These are phyloP conservation scores for Egretta garzetta DNA, from an alignment of 2,113 vertebrate genomes.

Conservation along the genomic window DNA sequence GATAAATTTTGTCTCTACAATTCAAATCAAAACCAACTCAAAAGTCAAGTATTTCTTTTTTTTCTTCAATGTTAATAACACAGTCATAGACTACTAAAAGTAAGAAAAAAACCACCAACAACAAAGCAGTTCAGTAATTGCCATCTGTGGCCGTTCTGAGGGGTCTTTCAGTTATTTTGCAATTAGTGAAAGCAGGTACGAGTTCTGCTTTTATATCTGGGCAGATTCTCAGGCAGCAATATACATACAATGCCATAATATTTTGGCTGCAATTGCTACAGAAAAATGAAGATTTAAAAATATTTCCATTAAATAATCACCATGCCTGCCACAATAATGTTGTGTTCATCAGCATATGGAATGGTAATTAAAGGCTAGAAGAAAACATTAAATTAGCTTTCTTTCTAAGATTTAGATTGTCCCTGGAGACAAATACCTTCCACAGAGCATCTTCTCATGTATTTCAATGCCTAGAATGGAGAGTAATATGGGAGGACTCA, in stretches of 20 bases:
- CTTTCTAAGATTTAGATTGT: background rate
- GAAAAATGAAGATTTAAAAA: background rate
- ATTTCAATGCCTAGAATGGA: background rate
- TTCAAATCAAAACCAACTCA: background rate
- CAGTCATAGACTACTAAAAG: background rate
- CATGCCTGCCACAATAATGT: background rate
- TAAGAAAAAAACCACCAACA: background rate
- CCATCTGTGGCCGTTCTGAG: background rate
- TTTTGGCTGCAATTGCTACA: background rate
- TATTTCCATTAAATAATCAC: background rate
- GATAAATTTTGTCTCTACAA: background rate
- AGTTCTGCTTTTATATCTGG: background rate
- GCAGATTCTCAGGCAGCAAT: background rate
- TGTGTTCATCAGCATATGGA: background rate
- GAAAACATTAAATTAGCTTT: background rate
- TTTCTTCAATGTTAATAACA: background rate
- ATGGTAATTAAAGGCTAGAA: background rate
- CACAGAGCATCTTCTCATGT: background rate
- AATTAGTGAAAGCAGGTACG: background rate
- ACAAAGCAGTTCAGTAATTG: background rate
- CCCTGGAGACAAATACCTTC: background rate
- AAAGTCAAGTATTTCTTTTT: background rate
- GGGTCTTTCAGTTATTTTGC: background rate
- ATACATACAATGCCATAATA: background rate
- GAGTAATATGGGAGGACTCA: background rate